phyloP scores from a whole-genome alignment of 1,140 invertebrate genomes.

The Belonocnema kinseyi region DNA sequence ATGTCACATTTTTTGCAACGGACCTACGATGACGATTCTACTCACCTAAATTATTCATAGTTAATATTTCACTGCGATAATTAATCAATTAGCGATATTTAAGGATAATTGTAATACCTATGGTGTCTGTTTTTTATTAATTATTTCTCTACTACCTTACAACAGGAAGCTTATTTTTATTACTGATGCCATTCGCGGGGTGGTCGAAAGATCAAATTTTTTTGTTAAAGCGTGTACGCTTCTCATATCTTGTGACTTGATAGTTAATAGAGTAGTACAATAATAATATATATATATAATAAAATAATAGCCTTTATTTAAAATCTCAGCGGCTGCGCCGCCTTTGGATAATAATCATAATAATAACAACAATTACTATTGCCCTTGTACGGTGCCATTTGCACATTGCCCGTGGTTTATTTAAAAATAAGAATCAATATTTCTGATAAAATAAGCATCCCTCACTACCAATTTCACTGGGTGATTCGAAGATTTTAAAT shows the following conservation, averaged over 20 bases:
- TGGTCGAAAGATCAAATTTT: not conserved
- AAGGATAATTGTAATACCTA: slow-evolving; percentile 46
- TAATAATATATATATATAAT: slow-evolving; percentile 32
- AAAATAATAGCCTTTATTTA: not conserved
- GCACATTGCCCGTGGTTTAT: slow-evolving; percentile 65
- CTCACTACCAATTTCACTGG: slow-evolving; percentile 3
- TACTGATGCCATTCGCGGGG: not conserved
- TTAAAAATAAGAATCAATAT: not conserved
- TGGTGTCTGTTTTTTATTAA: slow-evolving; percentile 31
- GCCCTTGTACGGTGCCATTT: slow-evolving; percentile 53
- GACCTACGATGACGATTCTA: slow-evolving; percentile 13
- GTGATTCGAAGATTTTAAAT: not conserved
- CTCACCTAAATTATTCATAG: slow-evolving; percentile 40
- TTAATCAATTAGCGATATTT: slow-evolving; percentile 54
- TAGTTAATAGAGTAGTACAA: slow-evolving; percentile 24
- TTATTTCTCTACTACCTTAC: not conserved
- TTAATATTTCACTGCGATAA: slow-evolving; percentile 49
- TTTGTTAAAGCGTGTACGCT: slow-evolving; percentile 16
- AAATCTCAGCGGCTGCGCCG: not conserved
- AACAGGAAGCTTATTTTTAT: not conserved
- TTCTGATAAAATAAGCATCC: not conserved
- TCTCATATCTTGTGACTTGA: slow-evolving; percentile 12
- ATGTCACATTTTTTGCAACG: slow-evolving; percentile 1
- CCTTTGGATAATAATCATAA: slow-evolving; percentile 38
- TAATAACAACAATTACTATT: slow-evolving; percentile 44